These are phyloP conservation scores for Ommatoiulus sabulosus DNA, from an alignment of 2,888 invertebrate species.

Conservation along the genomic window DNA sequence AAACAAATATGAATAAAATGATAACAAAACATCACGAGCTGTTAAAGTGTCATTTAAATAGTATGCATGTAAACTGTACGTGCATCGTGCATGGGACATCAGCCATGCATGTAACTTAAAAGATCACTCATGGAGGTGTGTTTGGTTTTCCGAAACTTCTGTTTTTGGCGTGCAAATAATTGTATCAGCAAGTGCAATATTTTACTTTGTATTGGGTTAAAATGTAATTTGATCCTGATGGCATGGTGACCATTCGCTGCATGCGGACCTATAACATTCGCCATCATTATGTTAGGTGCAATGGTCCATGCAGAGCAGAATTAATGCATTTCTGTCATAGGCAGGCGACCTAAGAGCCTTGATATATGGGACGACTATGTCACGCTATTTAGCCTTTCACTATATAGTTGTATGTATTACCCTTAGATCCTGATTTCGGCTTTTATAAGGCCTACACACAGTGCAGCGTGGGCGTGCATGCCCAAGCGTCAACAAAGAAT, in stretches of 20 bases:
- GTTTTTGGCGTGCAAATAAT: constrained; percentile 40
- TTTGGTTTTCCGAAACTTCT: neutral
- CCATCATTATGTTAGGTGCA: constrained; percentile 36
- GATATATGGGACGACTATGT: constrained; percentile 35
- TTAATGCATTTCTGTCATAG: constrained; percentile 38
- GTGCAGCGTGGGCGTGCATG: too few relatives aligned
- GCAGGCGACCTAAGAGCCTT: constrained; percentile 23
- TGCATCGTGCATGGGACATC: neutral
- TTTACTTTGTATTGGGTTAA: constrained; percentile 39
- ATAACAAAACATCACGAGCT: too few relatives aligned
- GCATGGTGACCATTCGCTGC: constrained; percentile 24
- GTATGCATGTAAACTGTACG: neutral
- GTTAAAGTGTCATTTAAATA: too few relatives aligned
- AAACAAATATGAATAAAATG: neutral
- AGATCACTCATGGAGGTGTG: constrained; percentile 43
- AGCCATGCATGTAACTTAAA: neutral
- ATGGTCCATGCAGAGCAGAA: constrained; percentile 32
- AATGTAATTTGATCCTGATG: neutral
- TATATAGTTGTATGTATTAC: too few relatives aligned
- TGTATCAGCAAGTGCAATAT: constrained; percentile 34
- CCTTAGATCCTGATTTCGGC: too few relatives aligned
- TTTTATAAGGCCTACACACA: too few relatives aligned
- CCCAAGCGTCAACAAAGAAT: too few relatives aligned
- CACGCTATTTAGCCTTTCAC: constrained; percentile 13
- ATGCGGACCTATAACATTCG: constrained; percentile 1